Base-by-base conservation (phyloP, 1,140 invertebrate genomes). In the Reticulitermes speratus region DNA sequence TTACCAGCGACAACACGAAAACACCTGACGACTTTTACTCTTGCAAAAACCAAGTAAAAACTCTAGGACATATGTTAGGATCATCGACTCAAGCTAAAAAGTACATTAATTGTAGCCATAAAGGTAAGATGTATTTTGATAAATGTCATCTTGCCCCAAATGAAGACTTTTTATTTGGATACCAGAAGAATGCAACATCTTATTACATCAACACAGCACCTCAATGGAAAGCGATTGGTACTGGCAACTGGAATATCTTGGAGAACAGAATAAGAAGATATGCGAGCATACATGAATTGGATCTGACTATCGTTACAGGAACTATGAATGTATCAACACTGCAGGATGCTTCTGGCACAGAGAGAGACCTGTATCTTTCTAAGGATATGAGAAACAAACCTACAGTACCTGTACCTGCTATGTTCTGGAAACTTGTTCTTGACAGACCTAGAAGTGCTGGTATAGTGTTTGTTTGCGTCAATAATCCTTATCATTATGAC, bases 121-220 rank as follows among this genome's bases (percentile, higher is more conserved):
- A 25, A 6, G 7, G 65, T 12, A 52, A 85, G n/a, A 65, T 0
- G 52, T 91, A 88, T 85, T 82, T 92, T 3, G 89, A 88, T 21
- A 89, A 91, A 23, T 95, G 95, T 44, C 95, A 96, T 88, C 90
- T 95, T n/a, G 91, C 93, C 0, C 94, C 95, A 45, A 95, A 95
- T 88, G 93, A 92, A 55, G 95, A 96, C 88, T 94, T 93, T 83
- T 90, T 95, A 5, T 94, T 92, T 87, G 94, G 92, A 0, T 90
- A 92, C 23, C 93, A 94, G 84, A 94, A 96, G 89, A 91, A 93
- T 2, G 90, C 93, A n/a, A 94, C 94, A 7, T 95, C 94, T 90
- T 93, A 93, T 88, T 95, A 93, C 89, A 92, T 94, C 19, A 95
- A 95, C 88, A 92, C 91, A 8, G 93, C 92, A 9, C 94, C 94